Conservation (phyloP, 2,113 vertebrate species). For the Numida meleagris region DNA sequence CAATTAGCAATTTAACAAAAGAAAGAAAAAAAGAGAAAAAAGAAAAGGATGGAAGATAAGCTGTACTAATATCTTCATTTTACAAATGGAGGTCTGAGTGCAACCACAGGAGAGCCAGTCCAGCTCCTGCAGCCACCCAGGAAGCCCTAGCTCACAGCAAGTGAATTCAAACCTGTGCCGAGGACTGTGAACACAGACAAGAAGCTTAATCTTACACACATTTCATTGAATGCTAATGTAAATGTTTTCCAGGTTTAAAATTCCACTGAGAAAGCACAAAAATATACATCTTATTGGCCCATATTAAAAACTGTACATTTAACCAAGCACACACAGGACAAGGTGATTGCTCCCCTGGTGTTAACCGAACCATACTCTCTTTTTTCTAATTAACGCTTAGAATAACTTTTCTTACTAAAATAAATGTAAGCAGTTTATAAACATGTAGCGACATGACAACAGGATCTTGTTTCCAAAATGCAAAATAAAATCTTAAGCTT, state of each 20-base stretch:
- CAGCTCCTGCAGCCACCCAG: neutral
- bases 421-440: neutral
- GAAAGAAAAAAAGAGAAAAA: too few species aligned
- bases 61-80: neutral
- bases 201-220: neutral
- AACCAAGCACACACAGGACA: neutral
- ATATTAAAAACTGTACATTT: neutral
- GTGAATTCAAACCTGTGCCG: neutral
- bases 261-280: neutral
- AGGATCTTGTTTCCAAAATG: neutral
- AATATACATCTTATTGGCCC: neutral
- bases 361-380: neutral
- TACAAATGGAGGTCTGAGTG: neutral
- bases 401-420: neutral
- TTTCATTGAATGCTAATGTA: neutral
- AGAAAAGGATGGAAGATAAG: neutral
- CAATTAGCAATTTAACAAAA: neutral
- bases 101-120: neutral
- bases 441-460: neutral
- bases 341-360: rapidly evolving
- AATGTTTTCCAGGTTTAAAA: neutral
- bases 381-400: neutral
- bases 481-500: neutral
- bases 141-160: neutral
- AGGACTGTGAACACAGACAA: neutral